Base-by-base conservation (phyloP, 2,888 invertebrate genomes). In the Atrina japonica region DNA sequence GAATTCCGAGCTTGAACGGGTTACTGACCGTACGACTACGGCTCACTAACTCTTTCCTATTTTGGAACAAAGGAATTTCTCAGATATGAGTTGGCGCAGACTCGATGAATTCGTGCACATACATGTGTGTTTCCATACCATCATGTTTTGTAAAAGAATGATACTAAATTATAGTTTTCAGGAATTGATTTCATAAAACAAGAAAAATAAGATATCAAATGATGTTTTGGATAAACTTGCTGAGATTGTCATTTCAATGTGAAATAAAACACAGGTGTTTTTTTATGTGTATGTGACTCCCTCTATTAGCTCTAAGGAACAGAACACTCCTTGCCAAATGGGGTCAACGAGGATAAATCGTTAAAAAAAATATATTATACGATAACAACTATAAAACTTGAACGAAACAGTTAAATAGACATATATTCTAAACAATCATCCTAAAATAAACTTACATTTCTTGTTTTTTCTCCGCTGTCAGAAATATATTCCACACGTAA, bases 21-120 rank as follows among this genome's bases (percentile, higher is more conserved):
- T 69, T 65, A 69, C 43, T 69, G 65, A 66, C 73, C 66, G 68
- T 53, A 27, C 21, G 63, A 56, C 56, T 58, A 63, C 63, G 66
- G 43, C 47, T 64, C 67, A 69, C 56, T 49, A 58, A 69, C 66
- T 69, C 63, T 73, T 73, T 63, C 68, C 73, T 73, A 73, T 73
- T 73, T 68, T 66, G 67, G 73, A 69, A 73, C 73, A 73, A 73
- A 73, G 73, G 69, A 73, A 73, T 69, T 68, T 73, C 50, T 68
- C 55, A 56, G 56, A 49, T 45, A 43, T 49, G 61, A 40, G 50
- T 67, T 61, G 61, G 68, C 68, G 68, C 73, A 68, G 73, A 55
- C 71, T 66, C 68, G 65, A 49, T 50, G 60, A 41, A 65, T 59
- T 73, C 73, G 68, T 73, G 73, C 65, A 73, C 73, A 69, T 73